Evolutionary conservation across 1,140 invertebrate species (phyloP).

Genomic region (Homarus americanus): DNA sequence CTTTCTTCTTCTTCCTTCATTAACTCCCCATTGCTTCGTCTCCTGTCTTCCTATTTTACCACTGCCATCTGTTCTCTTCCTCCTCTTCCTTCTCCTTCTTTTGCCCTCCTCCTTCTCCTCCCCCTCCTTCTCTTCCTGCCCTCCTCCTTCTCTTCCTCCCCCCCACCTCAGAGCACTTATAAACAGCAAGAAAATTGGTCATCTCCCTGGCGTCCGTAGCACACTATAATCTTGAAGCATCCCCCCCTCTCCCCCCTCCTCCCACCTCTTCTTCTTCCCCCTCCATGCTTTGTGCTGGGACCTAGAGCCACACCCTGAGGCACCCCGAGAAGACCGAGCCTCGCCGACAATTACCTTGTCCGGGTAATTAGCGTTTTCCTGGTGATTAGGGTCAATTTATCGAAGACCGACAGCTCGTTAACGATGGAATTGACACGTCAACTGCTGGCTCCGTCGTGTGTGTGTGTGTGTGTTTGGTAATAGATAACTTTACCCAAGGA

Average conservation of each 20-base stretch:
- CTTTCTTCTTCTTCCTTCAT: too few species aligned
- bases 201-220: neutral
- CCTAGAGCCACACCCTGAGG: conserved; percentile 10
- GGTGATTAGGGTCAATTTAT: conserved; percentile 46
- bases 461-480: neutral
- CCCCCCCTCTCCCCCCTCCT: too few species aligned
- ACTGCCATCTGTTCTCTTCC: neutral
- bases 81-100: neutral
- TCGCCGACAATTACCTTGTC: conserved; percentile 32
- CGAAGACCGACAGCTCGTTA: conserved; percentile 17
- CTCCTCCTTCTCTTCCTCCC: too few species aligned
- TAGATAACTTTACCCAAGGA: neutral
- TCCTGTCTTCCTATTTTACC: too few species aligned
- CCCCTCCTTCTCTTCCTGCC: too few species aligned
- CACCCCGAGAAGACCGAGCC: neutral
- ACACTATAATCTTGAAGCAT: conserved; percentile 18
- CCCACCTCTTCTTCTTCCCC: too few species aligned
- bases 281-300: neutral
- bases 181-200: conserved; percentile 1
- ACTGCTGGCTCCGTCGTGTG: neutral
- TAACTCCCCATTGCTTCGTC: too few species aligned
- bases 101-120: neutral
- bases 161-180: neutral
- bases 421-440: conserved; percentile 41
- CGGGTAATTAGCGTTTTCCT: conserved; percentile 46